Percentiles rank a stretch among this genome's conserved stretches.
Evolutionary conservation across 92 coral and sea anemone genomes (phyloP).

Genomic region (Palythoa caribaeorum): DNA sequence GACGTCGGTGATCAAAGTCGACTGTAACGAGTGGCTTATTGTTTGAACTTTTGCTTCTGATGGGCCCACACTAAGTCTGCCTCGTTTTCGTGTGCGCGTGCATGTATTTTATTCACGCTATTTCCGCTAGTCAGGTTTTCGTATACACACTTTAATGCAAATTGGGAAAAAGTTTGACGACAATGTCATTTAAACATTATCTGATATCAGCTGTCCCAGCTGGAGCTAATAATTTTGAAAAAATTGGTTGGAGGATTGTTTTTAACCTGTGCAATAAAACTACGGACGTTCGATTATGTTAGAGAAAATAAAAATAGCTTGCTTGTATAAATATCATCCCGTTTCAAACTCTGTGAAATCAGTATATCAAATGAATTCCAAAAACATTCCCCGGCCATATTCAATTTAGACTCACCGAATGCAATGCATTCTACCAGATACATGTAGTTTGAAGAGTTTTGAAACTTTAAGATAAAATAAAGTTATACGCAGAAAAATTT

Average conservation of each 20-base stretch:
- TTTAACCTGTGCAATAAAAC: neutral
- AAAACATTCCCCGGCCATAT: neutral
- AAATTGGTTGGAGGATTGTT: neutral
- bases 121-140: slow-evolving; percentile 15
- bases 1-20: neutral
- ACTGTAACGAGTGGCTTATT: neutral
- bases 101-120: neutral
- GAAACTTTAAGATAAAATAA: neutral
- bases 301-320: neutral
- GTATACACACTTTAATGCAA: slow-evolving; percentile 32
- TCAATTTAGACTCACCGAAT: neutral
- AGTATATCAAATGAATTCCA: neutral
- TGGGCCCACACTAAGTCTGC: neutral
- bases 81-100: neutral
- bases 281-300: neutral
- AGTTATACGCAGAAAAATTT: neutral
- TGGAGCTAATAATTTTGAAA: neutral
- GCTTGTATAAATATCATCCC: neutral
- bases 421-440: neutral
- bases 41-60: neutral
- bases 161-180: neutral
- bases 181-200: neutral
- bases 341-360: neutral
- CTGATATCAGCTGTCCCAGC: slow-evolving; percentile 28
- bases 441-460: neutral